These are phyloP conservation scores for Thunnus maccoyii DNA, from an alignment of 2,113 vertebrate species.

Conservation along the genomic window DNA sequence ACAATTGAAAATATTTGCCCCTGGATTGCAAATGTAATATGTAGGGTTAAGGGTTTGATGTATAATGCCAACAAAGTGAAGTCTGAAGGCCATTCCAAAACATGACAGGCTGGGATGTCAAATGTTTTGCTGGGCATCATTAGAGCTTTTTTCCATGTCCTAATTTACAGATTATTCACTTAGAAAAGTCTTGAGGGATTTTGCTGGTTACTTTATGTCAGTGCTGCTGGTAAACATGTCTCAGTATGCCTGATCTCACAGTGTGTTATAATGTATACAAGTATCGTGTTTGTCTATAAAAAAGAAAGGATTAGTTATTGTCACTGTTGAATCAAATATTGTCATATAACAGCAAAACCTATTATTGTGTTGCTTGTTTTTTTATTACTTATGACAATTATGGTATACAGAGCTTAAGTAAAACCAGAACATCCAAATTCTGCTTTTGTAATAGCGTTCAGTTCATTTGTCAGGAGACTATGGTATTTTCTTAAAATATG, in stretches of 20 bases:
- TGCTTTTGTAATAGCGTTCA: no score
- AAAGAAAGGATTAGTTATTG: not conserved
- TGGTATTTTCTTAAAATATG: no score
- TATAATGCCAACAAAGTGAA: conserved; percentile 81
- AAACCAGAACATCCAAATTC: not conserved
- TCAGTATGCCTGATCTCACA: not conserved
- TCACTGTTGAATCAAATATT: not conserved
- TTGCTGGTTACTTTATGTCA: conserved; percentile 45
- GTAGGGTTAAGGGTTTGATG: conserved; percentile 73
- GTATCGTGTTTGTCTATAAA: not conserved
- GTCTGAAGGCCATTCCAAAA: conserved; percentile 72
- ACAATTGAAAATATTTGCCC: conserved; percentile 81
- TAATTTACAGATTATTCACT: conserved; percentile 71
- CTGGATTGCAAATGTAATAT: conserved; percentile 77
- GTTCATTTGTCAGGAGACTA: no score
- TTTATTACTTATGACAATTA: not conserved
- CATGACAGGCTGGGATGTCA: conserved; percentile 67
- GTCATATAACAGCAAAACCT: not conserved
- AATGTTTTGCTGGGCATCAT: conserved; percentile 75
- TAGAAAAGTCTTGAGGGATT: conserved; percentile 57
- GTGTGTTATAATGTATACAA: not conserved
- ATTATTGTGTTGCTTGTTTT: not conserved
- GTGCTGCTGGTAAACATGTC: conserved; percentile 54
- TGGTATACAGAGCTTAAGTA: not conserved
- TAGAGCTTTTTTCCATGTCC: conserved; percentile 66